These are phyloP conservation scores for Nemoura dubitans DNA, from an alignment of 2,888 invertebrate species.

Conservation along the genomic window DNA sequence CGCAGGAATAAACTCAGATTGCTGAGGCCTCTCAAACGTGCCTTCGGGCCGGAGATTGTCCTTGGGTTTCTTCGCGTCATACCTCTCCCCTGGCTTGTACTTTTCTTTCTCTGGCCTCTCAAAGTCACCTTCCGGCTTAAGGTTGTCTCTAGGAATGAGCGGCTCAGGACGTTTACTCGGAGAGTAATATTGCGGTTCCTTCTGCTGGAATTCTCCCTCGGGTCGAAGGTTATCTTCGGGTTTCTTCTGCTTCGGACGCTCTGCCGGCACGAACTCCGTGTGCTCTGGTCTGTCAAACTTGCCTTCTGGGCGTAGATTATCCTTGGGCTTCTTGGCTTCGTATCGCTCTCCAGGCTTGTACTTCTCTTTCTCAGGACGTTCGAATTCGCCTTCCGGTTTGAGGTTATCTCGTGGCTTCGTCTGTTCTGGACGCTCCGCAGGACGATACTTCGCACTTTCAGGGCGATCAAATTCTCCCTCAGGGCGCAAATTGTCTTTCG, in stretches of 20 bases:
- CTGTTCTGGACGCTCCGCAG: constrained; percentile 53
- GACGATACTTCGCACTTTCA: constrained; percentile 54
- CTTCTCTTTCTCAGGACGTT: constrained; percentile 54
- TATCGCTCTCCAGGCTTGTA: constrained; percentile 49
- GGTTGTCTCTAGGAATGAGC: constrained; percentile 62
- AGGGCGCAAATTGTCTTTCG: constrained; percentile 58
- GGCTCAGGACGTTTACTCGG: constrained; percentile 68
- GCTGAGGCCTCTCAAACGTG: constrained; percentile 60
- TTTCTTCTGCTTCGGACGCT: constrained; percentile 61
- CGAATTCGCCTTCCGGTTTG: constrained; percentile 69
- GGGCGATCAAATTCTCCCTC: constrained; percentile 68
- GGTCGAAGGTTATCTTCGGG: constrained; percentile 69
- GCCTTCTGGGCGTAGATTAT: constrained; percentile 53
- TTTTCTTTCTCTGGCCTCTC: constrained; percentile 62
- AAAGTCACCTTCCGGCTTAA: constrained; percentile 64
- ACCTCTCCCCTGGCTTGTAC: constrained; percentile 64
- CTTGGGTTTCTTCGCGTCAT: constrained; percentile 55
- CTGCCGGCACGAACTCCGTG: constrained; percentile 53
- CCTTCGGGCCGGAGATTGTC: constrained; percentile 60
- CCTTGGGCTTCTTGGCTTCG: constrained; percentile 42
- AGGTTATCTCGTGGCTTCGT: constrained; percentile 71
- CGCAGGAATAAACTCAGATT: constrained; percentile 54
- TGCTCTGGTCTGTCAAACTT: constrained; percentile 53
- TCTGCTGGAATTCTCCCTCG: constrained; percentile 54
- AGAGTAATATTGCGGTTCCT: constrained; percentile 47